Evolutionary conservation across 2,888 invertebrate species (phyloP), one percentile per base, ranked within the genome.

Genomic region (Troglohyphantes excavatus): DNA sequence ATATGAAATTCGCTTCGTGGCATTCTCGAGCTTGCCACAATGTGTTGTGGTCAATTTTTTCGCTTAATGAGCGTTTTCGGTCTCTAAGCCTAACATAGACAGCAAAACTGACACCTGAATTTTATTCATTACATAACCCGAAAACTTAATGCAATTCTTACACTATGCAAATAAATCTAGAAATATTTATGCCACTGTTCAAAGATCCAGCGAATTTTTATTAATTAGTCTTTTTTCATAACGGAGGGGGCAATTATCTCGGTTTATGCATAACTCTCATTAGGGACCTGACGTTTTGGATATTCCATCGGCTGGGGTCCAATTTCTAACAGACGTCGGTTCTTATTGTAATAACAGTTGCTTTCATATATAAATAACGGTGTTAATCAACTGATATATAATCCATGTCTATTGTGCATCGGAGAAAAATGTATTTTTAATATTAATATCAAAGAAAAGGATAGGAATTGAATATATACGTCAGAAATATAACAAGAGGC

Each of bases 171-270:
- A 53, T 13, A 39, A 33, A 9, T 39, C 39, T 21, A 21, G 65
- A 39, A 63, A 63, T 63, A 78, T 78, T 78, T 63, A 78, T 43
- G 63, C 39, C 61, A 39, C 63, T 78, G 76, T 78, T 63, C 63
- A 27, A 19, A 59, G 59, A 17, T 33, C 13, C 59, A 33, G 39
- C 29, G 63, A 78, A 27, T 78, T 63, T 23, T 19, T 23, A 78
- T 78, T 78, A 78, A 78, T 63, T 78, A 78, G 76, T 63, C 17
- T 21, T 78, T 78, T 76, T 78, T 63, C 39, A 63, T 78, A 78
- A 39, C 21, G 21, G 33, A 33, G 61, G 59, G 63, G 33, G 76
- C 27, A 21, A 29, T 78, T 78, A 63, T 63, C 33, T 39, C 19
- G 17, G 21, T 63, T 63, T 33, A n/a, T 11, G 53, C 33, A 39